Evolutionary conservation across 1,140 invertebrate species (phyloP).

Genomic region (Pseudomyrmex dendroicus): DNA sequence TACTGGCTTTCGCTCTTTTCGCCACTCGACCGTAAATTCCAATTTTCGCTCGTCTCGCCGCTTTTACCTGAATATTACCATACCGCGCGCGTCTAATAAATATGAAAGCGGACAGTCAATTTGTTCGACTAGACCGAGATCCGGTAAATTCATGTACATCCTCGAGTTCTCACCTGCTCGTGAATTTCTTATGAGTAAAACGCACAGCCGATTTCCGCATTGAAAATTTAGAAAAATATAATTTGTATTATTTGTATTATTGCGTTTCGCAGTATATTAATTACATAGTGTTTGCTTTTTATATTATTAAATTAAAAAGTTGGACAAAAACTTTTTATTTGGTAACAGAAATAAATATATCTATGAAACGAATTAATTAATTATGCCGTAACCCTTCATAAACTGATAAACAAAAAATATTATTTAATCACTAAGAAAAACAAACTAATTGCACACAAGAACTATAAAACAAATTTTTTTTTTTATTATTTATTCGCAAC

Average conservation of each 20-base stretch:
- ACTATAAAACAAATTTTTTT: background rate
- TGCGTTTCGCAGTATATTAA: background rate
- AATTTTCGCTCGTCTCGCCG: constrained; percentile 56
- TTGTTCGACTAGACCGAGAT: constrained; percentile 21
- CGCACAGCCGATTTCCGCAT: background rate
- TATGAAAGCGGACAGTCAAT: constrained; percentile 47
- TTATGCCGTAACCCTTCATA: background rate
- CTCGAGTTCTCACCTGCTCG: background rate
- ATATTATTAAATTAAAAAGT: constrained; percentile 15
- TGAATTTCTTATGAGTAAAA: background rate
- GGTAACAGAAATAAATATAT: background rate
- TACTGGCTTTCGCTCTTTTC: constrained; percentile 71
- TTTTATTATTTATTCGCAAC: background rate
- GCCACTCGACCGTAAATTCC: constrained; percentile 64
- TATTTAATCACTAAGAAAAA: background rate
- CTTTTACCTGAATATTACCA: constrained; percentile 46
- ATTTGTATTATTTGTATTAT: background rate
- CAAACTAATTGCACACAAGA: too few species aligned
- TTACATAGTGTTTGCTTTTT: background rate
- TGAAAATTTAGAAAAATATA: background rate
- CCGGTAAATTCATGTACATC: too few species aligned
- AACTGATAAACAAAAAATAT: background rate
- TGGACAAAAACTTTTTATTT: background rate
- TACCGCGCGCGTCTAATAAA: constrained; percentile 18
- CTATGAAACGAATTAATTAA: background rate